Evolutionary conservation across 1,140 invertebrate species (phyloP), one percentile per base, ranked within the genome.

Genomic region (Rhyacophila brunnea): DNA sequence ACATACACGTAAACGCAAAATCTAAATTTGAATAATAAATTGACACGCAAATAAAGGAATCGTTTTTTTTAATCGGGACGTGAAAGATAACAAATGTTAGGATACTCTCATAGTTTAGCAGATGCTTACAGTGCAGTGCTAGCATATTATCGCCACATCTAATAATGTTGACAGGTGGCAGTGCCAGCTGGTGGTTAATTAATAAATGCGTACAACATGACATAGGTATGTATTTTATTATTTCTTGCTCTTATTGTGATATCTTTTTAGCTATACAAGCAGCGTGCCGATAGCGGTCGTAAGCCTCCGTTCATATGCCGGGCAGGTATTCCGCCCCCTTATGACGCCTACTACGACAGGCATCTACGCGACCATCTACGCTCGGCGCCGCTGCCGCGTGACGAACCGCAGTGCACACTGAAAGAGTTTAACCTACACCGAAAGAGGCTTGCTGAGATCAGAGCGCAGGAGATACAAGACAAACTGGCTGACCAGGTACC

Each of bases 341-440:
- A 78, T 60, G 74, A 75, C 1, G 70, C 73, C 0, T 67, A 73
- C 62, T 74, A 78, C 36, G 75, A 78, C 47, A 74, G 73, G 0
- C 74, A 78, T 54, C 67, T 78, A 20, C 71, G 71, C 0, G 65
- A 68, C 46, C 71, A 75, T 64, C 34, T 78, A 74, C 55, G 62
- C 68, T 0, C 68, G 71, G 4, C 69, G 68, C 1, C 69, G 17
- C 65, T 70, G 32, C 74, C 75, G 74, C 74, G 69, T 38, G 6
- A 53, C 0, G 62, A 74, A 1, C 74, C 74, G 5, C 74, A 68
- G 51, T 78, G 75, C 64, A 70, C 74, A 1, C 55, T 76, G 44
- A 72, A 71, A 15, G 73, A 77, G 46, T 77, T 75, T 65, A 78
- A 75, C 56, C 71, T 74, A 42, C 75, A 77, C 50, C 71, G 75